Evolutionary conservation across 2,797 vertebrate species (phyloP), one percentile per base, ranked within the genome.

Genomic region (Silurus aristotelis): DNA sequence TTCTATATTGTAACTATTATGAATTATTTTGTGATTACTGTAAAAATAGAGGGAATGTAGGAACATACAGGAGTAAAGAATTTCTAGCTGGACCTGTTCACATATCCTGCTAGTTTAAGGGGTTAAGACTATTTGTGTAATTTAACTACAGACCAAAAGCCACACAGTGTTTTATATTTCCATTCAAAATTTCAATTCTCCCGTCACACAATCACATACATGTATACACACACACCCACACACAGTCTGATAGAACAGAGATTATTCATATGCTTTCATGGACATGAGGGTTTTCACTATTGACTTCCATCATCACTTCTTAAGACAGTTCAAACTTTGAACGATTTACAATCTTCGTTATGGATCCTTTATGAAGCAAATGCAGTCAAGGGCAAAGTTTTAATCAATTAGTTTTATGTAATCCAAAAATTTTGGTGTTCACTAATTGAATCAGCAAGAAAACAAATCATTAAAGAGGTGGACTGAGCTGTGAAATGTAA

Each of bases 161-260:
- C 63, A 80, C 61, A 80, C 79, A 81, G 79, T 81, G 79, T 81
- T 81, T 31, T 31, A 52, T 31, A 67, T 67, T 80, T 67, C 6
- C 31, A 80, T 27, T 66, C 6, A 5, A 46, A 79, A 63, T 63
- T 46, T 63, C 58, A 15, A 46, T 15, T 13, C 58, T 9, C 58
- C 2, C 27, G 1, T 63, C 71, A 76, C 48, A 52, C 22, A 80
- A 31, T 63, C 27, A 38, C 46, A 17, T 17, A 70, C 77, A 80
- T 15, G 19, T 14, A 80, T 31, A 55, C 68, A 55, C 25, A 73
- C 43, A 31, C 52, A 15, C 52, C 46, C 56, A 60, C 56, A 46
- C 19, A 52, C 67, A 61, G 2, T 56, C 68, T 43, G 70, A n/a
- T 31, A 12, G 27, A 77, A 60, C 58, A 56, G 73, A 76, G 55